Evolutionary conservation across 1,140 invertebrate genomes (phyloP), one percentile per base, ranked within the genome.

Genomic region (Sogatella furcifera): DNA sequence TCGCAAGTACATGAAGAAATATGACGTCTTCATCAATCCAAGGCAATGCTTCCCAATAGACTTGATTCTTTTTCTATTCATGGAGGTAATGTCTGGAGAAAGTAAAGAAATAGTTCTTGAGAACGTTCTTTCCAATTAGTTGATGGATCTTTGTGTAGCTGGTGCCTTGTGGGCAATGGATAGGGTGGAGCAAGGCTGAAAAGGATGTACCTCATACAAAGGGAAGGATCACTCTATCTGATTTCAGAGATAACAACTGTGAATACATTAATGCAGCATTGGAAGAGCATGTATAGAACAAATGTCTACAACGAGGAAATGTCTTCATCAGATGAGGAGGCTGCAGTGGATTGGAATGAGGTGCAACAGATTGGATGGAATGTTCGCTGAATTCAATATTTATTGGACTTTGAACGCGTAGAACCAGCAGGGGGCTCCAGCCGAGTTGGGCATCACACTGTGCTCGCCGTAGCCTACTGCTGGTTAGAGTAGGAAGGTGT

Each of bases 361-460:
- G 67, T 77, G 62, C 69, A 68, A 46, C 65, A n/a, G n/a, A 46
- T 65, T 70, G 52, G 68, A 77, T 52, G 78, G 74, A 6, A 71
- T 72, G 43, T 64, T 80, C 54, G 66, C 70, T n/a, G 72, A 80
- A 57, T 79, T 74, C 66, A 69, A 77, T 63, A 72, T 81, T 8
- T 82, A 82, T 72, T 75, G 73, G 66, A 77, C 77, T 61, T 63
- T 78, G 63, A 80, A 81, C 75, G 77, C 77, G 52, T 77, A 76
- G 63, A 76, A 74, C 60, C 72, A 74, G 55, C 78, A 78, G 64
- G 69, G 74, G 57, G 78, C 80, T 46, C 80, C 80, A 28, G 80
- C 77, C 60, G 76, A 80, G 68, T 82, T 78, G 71, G 80, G 78
- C 61, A 69, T 80, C 58, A 79, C 77, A 67, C 70, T 82, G 57